Conservation (phyloP, 2,113 vertebrate species). For the Protobothrops flavoviridis region DNA sequence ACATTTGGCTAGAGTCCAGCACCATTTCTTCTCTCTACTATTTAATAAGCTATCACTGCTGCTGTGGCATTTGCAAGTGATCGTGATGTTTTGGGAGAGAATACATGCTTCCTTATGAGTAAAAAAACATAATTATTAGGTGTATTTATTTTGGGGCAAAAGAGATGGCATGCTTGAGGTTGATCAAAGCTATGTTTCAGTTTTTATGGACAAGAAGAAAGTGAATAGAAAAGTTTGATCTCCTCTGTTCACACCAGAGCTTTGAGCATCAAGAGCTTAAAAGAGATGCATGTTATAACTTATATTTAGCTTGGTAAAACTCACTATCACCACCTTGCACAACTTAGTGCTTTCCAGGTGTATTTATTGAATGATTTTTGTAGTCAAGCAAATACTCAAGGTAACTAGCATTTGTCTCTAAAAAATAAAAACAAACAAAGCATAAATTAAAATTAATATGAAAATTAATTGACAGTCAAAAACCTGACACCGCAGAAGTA, state of each 20-base stretch:
- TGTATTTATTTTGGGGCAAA: neutral
- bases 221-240: neutral
- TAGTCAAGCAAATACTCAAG: neutral
- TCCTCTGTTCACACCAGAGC: neutral
- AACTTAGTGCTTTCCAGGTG: neutral
- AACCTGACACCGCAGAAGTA: neutral
- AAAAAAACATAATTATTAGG: neutral
- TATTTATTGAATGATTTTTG: neutral
- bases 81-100: neutral
- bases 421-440: neutral
- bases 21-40: neutral
- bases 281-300: neutral
- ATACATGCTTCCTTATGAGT: neutral
- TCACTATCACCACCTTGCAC: neutral
- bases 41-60: neutral
- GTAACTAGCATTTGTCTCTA: neutral
- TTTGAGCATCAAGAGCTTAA: neutral
- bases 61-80: neutral
- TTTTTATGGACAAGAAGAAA: neutral
- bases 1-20: neutral
- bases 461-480: neutral
- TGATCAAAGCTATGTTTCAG: neutral
- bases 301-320: neutral
- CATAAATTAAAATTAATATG: neutral
- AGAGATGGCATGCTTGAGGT: neutral